Evolutionary conservation across 2,113 vertebrate species (phyloP), one percentile per base, ranked within the genome.

Genomic region (Pterocles burchelli): DNA sequence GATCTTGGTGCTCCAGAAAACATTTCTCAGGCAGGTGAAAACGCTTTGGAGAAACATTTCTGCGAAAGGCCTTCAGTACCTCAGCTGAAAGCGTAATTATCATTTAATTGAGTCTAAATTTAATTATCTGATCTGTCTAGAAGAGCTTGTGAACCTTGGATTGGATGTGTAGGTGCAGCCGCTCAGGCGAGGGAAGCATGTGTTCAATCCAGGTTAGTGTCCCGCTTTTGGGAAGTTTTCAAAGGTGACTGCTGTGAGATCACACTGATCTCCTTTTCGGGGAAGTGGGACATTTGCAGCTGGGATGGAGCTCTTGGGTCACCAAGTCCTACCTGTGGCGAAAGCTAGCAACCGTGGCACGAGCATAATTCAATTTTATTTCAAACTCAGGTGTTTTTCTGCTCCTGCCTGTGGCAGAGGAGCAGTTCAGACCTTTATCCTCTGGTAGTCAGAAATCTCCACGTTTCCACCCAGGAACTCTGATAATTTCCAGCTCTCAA

Each of bases 231-330:
- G 71, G 14, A 36, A 24, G 11, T 31, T 51, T 75, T 51, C 41
- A 6, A 2, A 49, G 62, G 52, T 1, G 9, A 31, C 17, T 0
- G 0, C 13, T 1, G 2, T 21, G 59, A 70, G 51, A 2, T 29
- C 4, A 38, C 66, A 3, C 43, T 0, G 5, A 19, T 38, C 65
- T n/a, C 20, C 43, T 48, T 8, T 3, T 3, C 22, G 3, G 74
- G 68, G 51, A 34, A 34, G 26, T 4, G 34, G 82, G 78, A 41
- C 6, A 0, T 24, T n/a, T 0, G 0, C 33, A 6, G 28, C 58
- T 22, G 85, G 77, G 54, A n/a, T 41, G 80, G 33, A n/a, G 15
- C 70, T 20, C 18, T 41, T 13, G 65, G 59, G 19, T 76, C 63
- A 33, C 78, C 24, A 2, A 12, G 46, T 41, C 61, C 76, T 54